Evolutionary conservation across 1,140 invertebrate genomes (phyloP).

Genomic region (Pseudomyrmex concolor): DNA sequence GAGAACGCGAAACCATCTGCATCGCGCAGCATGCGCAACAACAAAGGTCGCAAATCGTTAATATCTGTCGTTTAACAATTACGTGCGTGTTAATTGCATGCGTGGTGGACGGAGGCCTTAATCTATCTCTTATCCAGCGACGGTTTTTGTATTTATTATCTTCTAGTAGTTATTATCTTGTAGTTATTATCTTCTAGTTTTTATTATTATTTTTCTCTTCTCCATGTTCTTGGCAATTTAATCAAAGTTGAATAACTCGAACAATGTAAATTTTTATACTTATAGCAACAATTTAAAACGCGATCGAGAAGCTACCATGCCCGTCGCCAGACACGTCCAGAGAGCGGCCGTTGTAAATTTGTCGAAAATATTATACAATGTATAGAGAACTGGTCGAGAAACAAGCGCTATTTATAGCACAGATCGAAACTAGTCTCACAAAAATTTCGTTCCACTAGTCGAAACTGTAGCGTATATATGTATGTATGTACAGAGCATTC

Average conservation of each 20-base stretch:
- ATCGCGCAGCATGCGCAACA: slow-evolving; percentile 71
- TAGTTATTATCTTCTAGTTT: too few relatives aligned
- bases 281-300: too few relatives aligned
- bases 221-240: too few relatives aligned
- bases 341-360: not conserved
- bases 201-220: too few relatives aligned
- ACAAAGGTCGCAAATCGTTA: slow-evolving; percentile 69
- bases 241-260: too few relatives aligned
- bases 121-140: slow-evolving; percentile 3
- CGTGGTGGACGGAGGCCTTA: not conserved
- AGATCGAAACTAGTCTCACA: slow-evolving; percentile 8
- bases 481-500: slow-evolving; percentile 15
- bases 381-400: slow-evolving; percentile 13
- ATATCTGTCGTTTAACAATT: slow-evolving; percentile 50
- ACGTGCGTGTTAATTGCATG: not conserved
- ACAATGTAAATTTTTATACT: too few relatives aligned
- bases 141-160: too few relatives aligned
- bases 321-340: slow-evolving; percentile 7
- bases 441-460: slow-evolving; percentile 13
- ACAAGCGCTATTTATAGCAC: slow-evolving; percentile 35
- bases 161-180: too few relatives aligned
- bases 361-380: not conserved
- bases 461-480: slow-evolving; percentile 30
- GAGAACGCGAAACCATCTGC: slow-evolving; percentile 99
- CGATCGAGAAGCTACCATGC: not conserved